phyloP scores from a whole-genome alignment of 2,797 vertebrate species.

The Pogoniulus pusillus region DNA sequence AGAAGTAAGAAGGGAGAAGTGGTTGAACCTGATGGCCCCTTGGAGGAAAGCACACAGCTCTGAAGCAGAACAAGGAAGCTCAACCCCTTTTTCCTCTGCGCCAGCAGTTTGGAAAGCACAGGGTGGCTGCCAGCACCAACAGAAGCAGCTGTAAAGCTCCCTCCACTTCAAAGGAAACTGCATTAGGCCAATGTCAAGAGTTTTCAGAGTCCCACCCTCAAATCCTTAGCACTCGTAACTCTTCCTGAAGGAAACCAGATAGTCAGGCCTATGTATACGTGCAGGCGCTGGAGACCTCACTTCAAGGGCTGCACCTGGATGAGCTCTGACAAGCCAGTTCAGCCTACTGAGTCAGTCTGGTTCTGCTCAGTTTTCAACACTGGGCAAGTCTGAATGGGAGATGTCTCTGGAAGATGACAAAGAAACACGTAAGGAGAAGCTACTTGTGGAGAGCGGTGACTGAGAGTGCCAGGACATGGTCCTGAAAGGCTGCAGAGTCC shows the following conservation, averaged over 20 bases:
- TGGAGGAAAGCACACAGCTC: not conserved
- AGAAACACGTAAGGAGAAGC: not conserved
- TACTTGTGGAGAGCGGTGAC: rapidly evolving
- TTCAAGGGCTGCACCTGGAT: not conserved
- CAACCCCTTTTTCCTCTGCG: not conserved
- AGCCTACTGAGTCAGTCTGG: not conserved
- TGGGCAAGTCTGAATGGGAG: not conserved
- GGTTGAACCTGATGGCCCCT: not conserved
- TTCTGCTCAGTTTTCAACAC: not conserved
- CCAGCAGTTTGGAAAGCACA: not conserved
- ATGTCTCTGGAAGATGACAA: not conserved
- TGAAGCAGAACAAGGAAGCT: not conserved
- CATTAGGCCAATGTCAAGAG: conserved; percentile 14
- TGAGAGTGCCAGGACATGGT: rapidly evolving
- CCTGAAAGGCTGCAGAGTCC: not conserved
- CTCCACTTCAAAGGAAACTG: conserved; percentile 1
- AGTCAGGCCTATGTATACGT: not conserved
- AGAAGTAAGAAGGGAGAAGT: rapidly evolving
- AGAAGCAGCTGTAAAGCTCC: not conserved
- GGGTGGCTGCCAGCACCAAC: not conserved
- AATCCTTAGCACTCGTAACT: not conserved
- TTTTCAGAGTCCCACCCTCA: conserved; percentile 10
- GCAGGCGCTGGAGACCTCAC: not conserved
- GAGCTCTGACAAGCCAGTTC: not conserved
- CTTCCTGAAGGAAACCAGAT: conserved; percentile 39